Base-by-base conservation (phyloP, 1,140 invertebrate genomes). In the Odontomachus brunneus region DNA sequence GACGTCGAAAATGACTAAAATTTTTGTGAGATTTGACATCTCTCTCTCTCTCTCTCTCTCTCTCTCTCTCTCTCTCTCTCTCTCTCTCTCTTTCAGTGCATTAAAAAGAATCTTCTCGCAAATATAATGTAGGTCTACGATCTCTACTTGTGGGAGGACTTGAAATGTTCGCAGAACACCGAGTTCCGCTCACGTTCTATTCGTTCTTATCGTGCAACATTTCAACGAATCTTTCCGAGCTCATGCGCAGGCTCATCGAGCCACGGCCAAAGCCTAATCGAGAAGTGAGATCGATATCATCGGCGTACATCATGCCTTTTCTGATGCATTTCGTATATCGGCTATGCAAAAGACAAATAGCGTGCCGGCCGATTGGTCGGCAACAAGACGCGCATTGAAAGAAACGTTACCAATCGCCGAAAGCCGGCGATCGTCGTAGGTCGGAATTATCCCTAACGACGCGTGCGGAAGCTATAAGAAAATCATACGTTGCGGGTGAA, bases 401-500 rank as follows among this genome's bases (percentile, higher is more conserved):
- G 75, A 59, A 71, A 44, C 38, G 15, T 24, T 24, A 67, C 48
- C n/a, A n/a, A 24, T 19, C 69, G 51, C 65, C 65, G 65, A 80
- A 80, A 80, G 65, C 51, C 4, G 17, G 48, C 26, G 29, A 22
- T 71, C 38, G 72, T 55, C 73, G 60, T n/a, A 71, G 51, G 69
- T 85, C 69, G 49, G 74, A 75, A 86, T 82, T 71, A 57, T 72
- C n/a, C 49, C 29, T 71, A 76, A 87, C 78, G 78, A 85, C 78
- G 78, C 85, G n/a, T n/a, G 78, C 71, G 62, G 85, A 82, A 78
- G 49, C 69, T 83, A 83, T 84, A 76, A 83, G 85, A 83, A 87
- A 87, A 87, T 87, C 84, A 87, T 86, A 87, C 65, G 85, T 72
- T 87, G 67, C 84, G 67, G 84, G 66, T 83, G 80, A 87, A 87